Base-by-base conservation (phyloP, 2,797 vertebrate species). In the Tamandua tetradactyla region DNA sequence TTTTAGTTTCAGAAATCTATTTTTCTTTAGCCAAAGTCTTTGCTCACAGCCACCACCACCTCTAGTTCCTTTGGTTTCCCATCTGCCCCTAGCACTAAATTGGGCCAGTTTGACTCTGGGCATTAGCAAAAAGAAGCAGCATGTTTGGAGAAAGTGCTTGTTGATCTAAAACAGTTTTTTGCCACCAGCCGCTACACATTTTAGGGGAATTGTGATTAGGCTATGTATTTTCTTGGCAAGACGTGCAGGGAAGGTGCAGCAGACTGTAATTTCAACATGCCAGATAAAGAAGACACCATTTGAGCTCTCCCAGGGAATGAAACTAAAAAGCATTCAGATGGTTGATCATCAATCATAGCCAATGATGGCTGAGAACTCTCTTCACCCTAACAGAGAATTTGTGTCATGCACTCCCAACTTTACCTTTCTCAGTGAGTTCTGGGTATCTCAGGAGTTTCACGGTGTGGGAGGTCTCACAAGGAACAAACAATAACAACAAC, bases 171-270 rank as follows among this genome's bases (percentile, higher is more conserved):
- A 32, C 76, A 52, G 64, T 86, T 74, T 88, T 81, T 57, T 64
- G 64, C 22, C 9, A 6, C 11, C 55, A 37, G 62, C 20, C 66
- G 61, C 89, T 82, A 37, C 57, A 47, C n/a, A 27, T 87, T 93
- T 87, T 81, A 68, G 35, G 37, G 66, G 62, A 87, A 64, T 37
- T 80, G 71, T 83, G 59, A 94, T 83, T 69, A 79, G 82, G 44
- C 25, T 40, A 11, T 55, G 42, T 3, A 17, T 86, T 75, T 94
- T 89, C 69, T 94, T 91, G 79, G 40, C 76, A 81, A 94, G 69
- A 87, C 13, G 25, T 64, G 32, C 66, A 47, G 57, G 72, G 72
- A 80, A 49, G 13, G 49, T 90, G 61, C 68, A 72, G 64, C 5
- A 74, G 47, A 18, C 69, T 64, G 23, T 89, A 62, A 85, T 81